Evolutionary conservation across 2,797 vertebrate species (phyloP).

Genomic region (Gallinago nigripennis): DNA sequence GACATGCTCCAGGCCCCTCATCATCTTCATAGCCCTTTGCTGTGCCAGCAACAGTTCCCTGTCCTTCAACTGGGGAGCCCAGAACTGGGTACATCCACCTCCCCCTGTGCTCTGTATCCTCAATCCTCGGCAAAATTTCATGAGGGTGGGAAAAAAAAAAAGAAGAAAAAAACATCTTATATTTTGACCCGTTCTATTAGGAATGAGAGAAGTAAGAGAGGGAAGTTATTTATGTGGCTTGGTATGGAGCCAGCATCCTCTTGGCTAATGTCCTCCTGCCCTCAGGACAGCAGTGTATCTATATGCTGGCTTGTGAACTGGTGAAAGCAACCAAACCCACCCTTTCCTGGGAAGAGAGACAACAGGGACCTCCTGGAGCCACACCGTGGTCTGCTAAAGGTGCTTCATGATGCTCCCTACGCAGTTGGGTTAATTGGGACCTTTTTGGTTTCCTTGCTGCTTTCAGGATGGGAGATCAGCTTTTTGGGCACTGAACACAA

Average conservation of each 20-base stretch:
- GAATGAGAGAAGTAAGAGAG: background rate
- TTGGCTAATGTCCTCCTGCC: background rate
- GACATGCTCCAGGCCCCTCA: too few relatives aligned
- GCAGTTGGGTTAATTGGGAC: background rate
- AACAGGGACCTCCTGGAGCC: background rate
- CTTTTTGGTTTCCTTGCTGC: background rate
- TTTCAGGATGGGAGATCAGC: background rate
- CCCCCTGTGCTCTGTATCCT: background rate
- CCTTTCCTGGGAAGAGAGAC: background rate
- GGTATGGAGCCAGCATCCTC: background rate
- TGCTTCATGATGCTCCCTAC: background rate
- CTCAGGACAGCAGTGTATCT: background rate
- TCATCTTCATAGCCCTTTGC: too few relatives aligned
- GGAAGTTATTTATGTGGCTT: background rate
- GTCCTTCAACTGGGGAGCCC: too few relatives aligned
- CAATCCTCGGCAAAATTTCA: background rate
- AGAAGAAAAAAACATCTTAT: background rate
- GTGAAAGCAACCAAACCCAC: background rate
- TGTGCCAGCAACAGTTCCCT: too few relatives aligned
- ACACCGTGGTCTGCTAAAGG: rapidly evolving
- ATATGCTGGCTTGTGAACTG: background rate
- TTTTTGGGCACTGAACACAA: background rate
- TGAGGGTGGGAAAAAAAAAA: background rate
- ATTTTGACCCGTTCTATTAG: background rate
- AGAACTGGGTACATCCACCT: too few relatives aligned